Evolutionary conservation across 2,113 vertebrate genomes (phyloP), one percentile per base, ranked within the genome.

Genomic region (Fukomys damarensis): DNA sequence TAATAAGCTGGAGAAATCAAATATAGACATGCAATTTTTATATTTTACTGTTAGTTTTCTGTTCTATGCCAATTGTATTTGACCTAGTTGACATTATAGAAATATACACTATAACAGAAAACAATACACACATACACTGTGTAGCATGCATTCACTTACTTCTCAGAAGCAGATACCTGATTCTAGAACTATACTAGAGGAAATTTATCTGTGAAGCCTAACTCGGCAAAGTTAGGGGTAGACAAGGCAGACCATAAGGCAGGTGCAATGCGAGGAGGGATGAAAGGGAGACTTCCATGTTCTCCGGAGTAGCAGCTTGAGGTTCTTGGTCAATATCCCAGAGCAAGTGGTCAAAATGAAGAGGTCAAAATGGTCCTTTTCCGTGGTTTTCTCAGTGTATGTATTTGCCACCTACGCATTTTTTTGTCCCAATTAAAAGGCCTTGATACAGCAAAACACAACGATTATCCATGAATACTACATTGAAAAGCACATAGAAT

Each of bases 251-350:
- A 28, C 12, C 1, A 11, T 5, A 19, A 41, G 24, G 22, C 10
- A 89, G 43, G 35, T 70, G 7, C 61, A 35, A 54, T 3, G 1
- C 14, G 24, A 38, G 17, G 49, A 4, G 26, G 22, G 41, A 8
- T 11, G 65, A 54, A 12, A 30, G 8, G 19, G 3, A 54, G 65
- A n/a, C 7, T 5, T 68, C 7, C 0, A 0, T 5, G 4, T 38
- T 66, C 7, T 41, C 30, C 49, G 1, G 3, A 59, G 30, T 9
- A 35, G 14, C 13, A 91, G n/a, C 11, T 56, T 84, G 17, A 38
- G 19, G 26, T 6, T 74, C 38, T 30, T n/a, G 26, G n/a, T 10
- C 6, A 2, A 19, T 3, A 49, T 4, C 38, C 14, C 49, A 52
- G 10, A 61, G 17, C 0, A 28, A 19, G 13, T 43, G n/a, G 76